Base-by-base conservation (phyloP, 2,888 invertebrate genomes). In the Odontocolon sp. region DNA sequence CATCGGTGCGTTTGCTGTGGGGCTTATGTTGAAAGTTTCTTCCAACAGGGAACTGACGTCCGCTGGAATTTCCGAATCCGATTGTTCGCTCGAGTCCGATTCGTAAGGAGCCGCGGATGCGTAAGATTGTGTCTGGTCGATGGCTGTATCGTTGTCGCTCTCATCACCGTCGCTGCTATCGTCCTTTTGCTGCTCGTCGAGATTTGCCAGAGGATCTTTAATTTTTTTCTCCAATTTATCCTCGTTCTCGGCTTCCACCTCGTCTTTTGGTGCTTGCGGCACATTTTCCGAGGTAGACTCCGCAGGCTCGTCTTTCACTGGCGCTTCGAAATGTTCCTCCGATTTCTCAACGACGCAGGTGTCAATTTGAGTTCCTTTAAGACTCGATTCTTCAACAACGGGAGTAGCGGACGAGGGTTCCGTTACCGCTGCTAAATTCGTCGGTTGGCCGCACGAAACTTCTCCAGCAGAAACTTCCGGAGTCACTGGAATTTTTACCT, bases 21-120 rank as follows among this genome's bases (percentile, higher is more conserved):
- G 80, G 28, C 79, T 83, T 2, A 86, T 87, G 16, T 70, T 86
- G 6, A 83, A 84, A 0, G 87, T 86, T 68, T 86, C 87, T 47
- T 88, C 84, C 3, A 90, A 74, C 4, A 90, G 80, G 42, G 82
- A 86, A 42, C 84, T 85, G 0, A 90, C 88, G 64, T 87, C 88
- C 0, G 87, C 80, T 1, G 83, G 40, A 1, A 83, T 75, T 26
- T 89, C 87, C 6, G 81, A 73, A 14, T 89, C 89, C 0, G 87
- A 86, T 42, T 85, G 85, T 6, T 88, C 89, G 8, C 84, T 88
- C 0, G 86, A 84, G 50, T 90, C 90, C 2, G 87, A 87, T 9
- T 86, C 89, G 50, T 82, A n/a, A n/a, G n/a, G n/a, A n/a, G n/a
- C n/a, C n/a, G n/a, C n/a, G n/a, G n/a, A n/a, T n/a, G n/a, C n/a